phyloP scores from a whole-genome alignment of 2,113 vertebrate genomes.

The Bombycilla garrulus region DNA sequence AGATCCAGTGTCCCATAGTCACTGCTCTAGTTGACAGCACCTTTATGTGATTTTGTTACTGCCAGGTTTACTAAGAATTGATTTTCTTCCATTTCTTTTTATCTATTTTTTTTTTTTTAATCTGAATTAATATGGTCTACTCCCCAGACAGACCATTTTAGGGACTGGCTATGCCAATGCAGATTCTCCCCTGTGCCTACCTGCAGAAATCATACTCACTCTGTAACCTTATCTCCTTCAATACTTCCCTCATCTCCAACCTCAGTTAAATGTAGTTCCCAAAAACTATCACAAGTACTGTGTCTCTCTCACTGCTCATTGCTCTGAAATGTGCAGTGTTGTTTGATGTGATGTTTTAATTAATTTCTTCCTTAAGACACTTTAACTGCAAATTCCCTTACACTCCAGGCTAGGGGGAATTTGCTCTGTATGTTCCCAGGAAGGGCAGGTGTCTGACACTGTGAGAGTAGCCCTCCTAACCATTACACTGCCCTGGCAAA shows the following conservation, averaged over 20 bases:
- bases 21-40: neutral
- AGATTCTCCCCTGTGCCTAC: neutral
- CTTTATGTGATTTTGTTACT: neutral
- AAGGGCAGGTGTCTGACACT: neutral
- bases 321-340: neutral
- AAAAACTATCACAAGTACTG: neutral
- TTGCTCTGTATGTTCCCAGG: neutral
- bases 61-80: neutral
- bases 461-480: neutral
- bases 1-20: neutral
- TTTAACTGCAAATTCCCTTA: neutral
- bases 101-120: neutral
- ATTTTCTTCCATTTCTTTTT: neutral
- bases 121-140: neutral
- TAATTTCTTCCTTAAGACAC: neutral
- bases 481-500: neutral
- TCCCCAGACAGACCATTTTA: neutral
- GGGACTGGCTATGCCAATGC: neutral
- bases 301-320: neutral
- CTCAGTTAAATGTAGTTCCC: neutral
- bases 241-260: neutral
- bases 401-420: neutral
- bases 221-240: neutral
- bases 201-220: accelerated
- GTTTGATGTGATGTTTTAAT: neutral